A percentile compares a stretch with the other conserved stretches of the same genome.
phyloP scores from a whole-genome alignment of 2,888 invertebrate species.

The Campoplex nolae region DNA sequence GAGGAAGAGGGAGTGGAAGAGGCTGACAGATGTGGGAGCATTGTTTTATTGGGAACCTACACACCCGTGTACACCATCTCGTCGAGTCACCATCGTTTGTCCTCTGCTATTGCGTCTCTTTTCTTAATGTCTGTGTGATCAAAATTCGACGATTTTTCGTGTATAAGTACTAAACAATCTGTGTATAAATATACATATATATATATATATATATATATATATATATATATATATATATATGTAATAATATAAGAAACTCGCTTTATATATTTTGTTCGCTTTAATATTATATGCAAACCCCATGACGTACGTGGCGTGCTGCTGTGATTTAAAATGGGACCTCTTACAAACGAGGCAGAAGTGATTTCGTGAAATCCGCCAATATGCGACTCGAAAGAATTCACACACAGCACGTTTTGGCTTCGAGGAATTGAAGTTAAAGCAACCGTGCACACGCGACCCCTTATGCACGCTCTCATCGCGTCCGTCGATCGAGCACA shows the following conservation, averaged over 20 bases:
- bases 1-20: conserved; percentile 81
- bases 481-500: conserved; percentile 13
- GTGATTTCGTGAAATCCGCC: conserved; percentile 79
- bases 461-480: conserved; percentile 18
- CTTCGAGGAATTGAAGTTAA: conserved; percentile 9
- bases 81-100: conserved; percentile 58
- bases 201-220: too few relatives aligned
- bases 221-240: too few relatives aligned
- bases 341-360: conserved; percentile 61
- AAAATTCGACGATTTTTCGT: conserved; percentile 25
- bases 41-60: conserved; percentile 83
- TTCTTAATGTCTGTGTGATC: conserved; percentile 59
- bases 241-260: neutral
- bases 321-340: conserved; percentile 83
- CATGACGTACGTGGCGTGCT: conserved; percentile 79
- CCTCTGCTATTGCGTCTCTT: conserved; percentile 71
- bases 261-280: neutral
- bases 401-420: conserved; percentile 63
- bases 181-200: neutral
- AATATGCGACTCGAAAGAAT: conserved; percentile 74
- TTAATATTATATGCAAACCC: conserved; percentile 74
- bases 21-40: conserved; percentile 85
- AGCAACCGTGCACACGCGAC: conserved; percentile 47
- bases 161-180: conserved; percentile 31
- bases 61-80: conserved; percentile 72